Base-by-base conservation (phyloP, 1,140 invertebrate genomes). In the Melanaphis sacchari region DNA sequence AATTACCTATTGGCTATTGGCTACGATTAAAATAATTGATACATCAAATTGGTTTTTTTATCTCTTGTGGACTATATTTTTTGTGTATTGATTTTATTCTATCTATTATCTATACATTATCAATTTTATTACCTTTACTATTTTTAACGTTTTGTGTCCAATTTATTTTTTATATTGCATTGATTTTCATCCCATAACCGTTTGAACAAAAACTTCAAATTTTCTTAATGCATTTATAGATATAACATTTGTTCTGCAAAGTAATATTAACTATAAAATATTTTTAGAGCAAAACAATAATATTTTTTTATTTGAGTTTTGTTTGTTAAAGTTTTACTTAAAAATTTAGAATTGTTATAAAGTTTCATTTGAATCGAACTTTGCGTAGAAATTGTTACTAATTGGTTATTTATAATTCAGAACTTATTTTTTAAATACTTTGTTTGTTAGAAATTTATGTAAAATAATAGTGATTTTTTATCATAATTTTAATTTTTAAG, bases 61-160 rank as follows among this genome's bases (percentile, higher is more conserved):
- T 49, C 31, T 31, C 38, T 88, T 18, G 2, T 36, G 85, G 43
- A 88, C 31, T n/a, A 46, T 49, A 36, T 46, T 87, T 52, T 66
- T 66, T 59, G n/a, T n/a, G n/a, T 66, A n/a, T 66, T 66, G n/a
- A n/a, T 76, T n/a, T 88, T 88, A 22, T 46, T 46, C 43, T 88
- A 49, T 49, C 31, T n/a, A 49, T 88, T n/a, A n/a, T 22, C 38
- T 88, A 49, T 36, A n/a, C 43, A 22, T 31, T 36, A 49, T 88
- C 31, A n/a, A 49, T 88, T 88, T 46, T 88, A 88, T 88, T 49
- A 49, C 26, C 31, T 88, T 88, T n/a, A 36, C 41, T 46, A 88
- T 49, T 88, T 88, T 88, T 36, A 88, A 46, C 43, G 43, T 46
- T 40, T 6, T 36, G 31, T 49, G 31, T 0, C n/a, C 18, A 18